Evolutionary conservation across 2,113 vertebrate species (phyloP).

Genomic region (Procavia capensis): DNA sequence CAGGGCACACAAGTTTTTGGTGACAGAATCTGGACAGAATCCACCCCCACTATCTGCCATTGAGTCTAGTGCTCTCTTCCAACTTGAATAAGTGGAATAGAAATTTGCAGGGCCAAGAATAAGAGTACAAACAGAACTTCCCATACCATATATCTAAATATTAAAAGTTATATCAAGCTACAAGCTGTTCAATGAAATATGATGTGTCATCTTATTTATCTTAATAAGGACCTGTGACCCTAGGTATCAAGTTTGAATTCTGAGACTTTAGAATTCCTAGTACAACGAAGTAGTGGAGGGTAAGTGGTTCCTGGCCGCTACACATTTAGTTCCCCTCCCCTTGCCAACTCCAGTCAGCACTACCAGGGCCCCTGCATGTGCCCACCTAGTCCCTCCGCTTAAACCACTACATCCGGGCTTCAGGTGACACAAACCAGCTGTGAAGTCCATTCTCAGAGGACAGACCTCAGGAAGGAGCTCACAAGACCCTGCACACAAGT

Average conservation of each 20-base stretch:
- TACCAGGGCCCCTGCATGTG: not conserved
- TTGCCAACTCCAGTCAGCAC: not conserved
- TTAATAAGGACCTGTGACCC: not conserved
- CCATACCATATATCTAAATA: not conserved
- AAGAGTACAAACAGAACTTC: not conserved
- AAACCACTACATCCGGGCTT: not conserved
- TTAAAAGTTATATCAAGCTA: not conserved
- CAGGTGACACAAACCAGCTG: not conserved
- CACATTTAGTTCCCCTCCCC: not conserved
- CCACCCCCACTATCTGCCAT: fast-evolving
- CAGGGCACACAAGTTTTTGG: not conserved
- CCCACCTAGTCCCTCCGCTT: not conserved
- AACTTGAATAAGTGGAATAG: not conserved
- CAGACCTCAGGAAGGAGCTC: not conserved
- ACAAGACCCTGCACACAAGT: not conserved
- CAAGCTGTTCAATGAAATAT: not conserved
- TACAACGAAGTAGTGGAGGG: not conserved
- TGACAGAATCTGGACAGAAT: not conserved
- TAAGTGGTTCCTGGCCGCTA: not conserved
- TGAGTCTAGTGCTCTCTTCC: not conserved
- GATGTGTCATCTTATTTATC: not conserved
- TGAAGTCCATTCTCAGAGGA: not conserved
- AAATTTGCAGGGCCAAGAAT: not conserved
- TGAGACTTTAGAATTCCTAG: not conserved
- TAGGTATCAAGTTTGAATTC: not conserved